A percentile compares a stretch with the other conserved stretches of the same genome.
phyloP scores from a whole-genome alignment of 2,797 vertebrate genomes.

The Eulemur albifrons region DNA sequence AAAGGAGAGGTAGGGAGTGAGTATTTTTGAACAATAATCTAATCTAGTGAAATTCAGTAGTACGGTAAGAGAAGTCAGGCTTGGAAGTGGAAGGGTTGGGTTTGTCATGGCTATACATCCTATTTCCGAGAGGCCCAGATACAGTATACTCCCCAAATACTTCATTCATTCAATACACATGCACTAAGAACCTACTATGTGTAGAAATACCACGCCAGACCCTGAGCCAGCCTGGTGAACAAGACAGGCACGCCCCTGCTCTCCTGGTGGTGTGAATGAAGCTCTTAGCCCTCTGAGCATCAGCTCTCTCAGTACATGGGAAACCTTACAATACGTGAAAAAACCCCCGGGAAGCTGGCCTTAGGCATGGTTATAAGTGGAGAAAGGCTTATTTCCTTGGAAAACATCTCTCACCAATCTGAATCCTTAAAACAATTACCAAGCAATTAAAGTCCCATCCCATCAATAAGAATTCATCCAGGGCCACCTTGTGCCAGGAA shows the following conservation, averaged over 20 bases:
- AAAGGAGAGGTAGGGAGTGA: background rate
- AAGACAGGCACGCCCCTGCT: background rate
- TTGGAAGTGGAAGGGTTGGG: background rate
- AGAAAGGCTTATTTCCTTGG: background rate
- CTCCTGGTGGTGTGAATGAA: background rate
- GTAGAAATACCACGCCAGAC: background rate
- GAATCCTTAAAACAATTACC: background rate
- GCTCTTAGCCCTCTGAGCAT: background rate
- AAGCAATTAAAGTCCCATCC: background rate
- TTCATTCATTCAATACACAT: background rate
- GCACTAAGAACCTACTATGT: background rate
- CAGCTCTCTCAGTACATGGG: background rate
- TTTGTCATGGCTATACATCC: background rate
- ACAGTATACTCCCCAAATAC: background rate
- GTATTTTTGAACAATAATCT: background rate
- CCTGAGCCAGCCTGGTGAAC: background rate
- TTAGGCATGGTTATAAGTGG: background rate
- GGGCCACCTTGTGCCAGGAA: background rate
- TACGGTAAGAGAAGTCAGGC: background rate
- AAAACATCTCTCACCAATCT: background rate
- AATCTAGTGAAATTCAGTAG: background rate
- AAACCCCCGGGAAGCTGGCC: background rate
- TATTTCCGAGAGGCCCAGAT: background rate
- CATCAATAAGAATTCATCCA: background rate
- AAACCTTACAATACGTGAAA: background rate